These are phyloP conservation scores for Psittacus erithacus DNA, from an alignment of 2,113 vertebrate genomes.

Conservation along the genomic window DNA sequence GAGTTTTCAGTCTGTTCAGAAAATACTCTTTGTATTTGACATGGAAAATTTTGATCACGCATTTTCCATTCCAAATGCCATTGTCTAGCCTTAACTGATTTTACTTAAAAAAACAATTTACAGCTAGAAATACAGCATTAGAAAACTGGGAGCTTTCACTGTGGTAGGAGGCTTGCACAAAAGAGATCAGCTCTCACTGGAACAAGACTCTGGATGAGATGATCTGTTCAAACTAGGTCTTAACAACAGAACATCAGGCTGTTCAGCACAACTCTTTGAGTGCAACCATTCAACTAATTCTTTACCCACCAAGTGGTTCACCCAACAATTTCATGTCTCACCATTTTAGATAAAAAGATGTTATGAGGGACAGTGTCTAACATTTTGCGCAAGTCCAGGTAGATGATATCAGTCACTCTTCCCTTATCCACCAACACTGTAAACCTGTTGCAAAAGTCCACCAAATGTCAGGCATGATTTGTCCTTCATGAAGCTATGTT, in stretches of 20 bases:
- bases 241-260: not conserved
- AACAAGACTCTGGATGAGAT: not conserved
- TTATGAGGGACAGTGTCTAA: not conserved
- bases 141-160: not conserved
- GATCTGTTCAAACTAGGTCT: not conserved
- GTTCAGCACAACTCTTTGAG: not conserved
- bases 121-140: not conserved
- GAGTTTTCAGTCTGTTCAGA: not conserved
- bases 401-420: not conserved
- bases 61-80: not conserved
- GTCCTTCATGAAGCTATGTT: not conserved
- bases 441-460: not conserved
- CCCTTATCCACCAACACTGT: not conserved
- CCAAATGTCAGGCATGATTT: not conserved
- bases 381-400: not conserved
- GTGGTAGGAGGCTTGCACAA: not conserved
- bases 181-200: not conserved
- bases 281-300: not conserved
- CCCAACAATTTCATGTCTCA: not conserved
- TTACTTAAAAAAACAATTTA: not conserved
- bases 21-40: not conserved
- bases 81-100: not conserved
- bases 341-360: not conserved
- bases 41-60: not conserved
- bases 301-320: not conserved